Conservation (phyloP, 2,113 vertebrate genomes). For the Varanus komodoensis region DNA sequence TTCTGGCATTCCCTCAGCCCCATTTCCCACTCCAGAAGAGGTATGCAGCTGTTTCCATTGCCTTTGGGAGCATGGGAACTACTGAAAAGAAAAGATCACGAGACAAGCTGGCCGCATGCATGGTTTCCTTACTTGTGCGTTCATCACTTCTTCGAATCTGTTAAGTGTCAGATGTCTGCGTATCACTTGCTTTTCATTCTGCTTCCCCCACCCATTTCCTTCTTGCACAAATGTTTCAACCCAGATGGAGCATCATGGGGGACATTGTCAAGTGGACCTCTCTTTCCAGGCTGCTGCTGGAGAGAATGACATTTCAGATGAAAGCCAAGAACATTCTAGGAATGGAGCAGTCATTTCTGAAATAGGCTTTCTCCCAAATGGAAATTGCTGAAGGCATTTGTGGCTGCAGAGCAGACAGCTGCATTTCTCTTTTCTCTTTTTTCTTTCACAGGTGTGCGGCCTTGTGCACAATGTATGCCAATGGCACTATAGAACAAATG, state of each 20-base stretch:
- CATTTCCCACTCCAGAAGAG: neutral
- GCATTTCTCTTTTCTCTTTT: neutral
- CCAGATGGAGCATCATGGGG: neutral
- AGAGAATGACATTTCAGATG: neutral
- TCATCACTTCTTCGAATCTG: neutral
- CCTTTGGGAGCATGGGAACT: neutral
- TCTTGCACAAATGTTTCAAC: neutral
- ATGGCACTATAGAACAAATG: neutral
- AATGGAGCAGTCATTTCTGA: neutral
- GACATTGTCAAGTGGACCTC: neutral
- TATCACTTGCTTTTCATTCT: neutral
- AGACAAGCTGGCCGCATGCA: neutral
- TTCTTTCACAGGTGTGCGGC: neutral
- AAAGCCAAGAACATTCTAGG: neutral
- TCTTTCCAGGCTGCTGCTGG: neutral
- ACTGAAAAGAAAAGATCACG: neutral
- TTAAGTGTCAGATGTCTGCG: neutral
- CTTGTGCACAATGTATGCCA: neutral
- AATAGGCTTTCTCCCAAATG: neutral
- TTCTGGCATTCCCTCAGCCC: neutral
- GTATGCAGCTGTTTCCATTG: too few species aligned
- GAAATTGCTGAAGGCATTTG: neutral
- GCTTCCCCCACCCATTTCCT: neutral
- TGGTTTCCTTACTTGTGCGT: neutral
- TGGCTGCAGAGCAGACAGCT: neutral